Base-by-base conservation (phyloP, 2,797 vertebrate species). In the Enteromius viviparus region DNA sequence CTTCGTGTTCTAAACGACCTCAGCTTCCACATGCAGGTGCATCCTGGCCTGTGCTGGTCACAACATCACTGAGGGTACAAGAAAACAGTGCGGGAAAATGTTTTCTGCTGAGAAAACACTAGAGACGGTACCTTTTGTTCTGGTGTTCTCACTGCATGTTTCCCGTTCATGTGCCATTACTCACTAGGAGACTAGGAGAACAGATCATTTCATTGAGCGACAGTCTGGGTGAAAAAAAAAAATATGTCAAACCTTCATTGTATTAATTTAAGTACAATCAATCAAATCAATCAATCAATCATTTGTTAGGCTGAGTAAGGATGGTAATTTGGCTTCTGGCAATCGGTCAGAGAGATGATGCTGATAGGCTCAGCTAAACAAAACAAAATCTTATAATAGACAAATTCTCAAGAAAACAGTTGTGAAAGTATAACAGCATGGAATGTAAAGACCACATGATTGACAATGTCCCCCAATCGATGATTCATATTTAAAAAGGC, bases 1-100 rank as follows among this genome's bases (percentile, higher is more conserved):
- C 26, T 60, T 47, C 0, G 70, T 45, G 80, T 76, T 70, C 26
- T 55, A 72, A 84, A 68, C 37, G 32, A 78, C 60, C 75, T 84
- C 69, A 29, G 79, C 32, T 23, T 68, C 17, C 42, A 76, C 40
- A 66, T 26, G 26, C 86, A 87, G 86, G 80, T 85, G 83, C 55
- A 85, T 87, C 86, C 86, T 87, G 85, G 78, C n/a, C 49, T 78
- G 21, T 55, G 9, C 19, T 60, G 51, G 78, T 75, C 68, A 58
- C 77, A 45, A 72, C n/a, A 69, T 55, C 53, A 70, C 23, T 1
- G 37, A 75, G 62, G 49, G 76, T 60, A 19, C 62, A 76, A 37
- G 71, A 71, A 66, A 64, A 78, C 21, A 21, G 65, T 8, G 11
- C 4, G 15, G 12, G 14, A 9, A 21, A 64, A 84, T 76, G 32